Conservation (phyloP, 2,888 invertebrate species). For the Stenichneumon culpator region DNA sequence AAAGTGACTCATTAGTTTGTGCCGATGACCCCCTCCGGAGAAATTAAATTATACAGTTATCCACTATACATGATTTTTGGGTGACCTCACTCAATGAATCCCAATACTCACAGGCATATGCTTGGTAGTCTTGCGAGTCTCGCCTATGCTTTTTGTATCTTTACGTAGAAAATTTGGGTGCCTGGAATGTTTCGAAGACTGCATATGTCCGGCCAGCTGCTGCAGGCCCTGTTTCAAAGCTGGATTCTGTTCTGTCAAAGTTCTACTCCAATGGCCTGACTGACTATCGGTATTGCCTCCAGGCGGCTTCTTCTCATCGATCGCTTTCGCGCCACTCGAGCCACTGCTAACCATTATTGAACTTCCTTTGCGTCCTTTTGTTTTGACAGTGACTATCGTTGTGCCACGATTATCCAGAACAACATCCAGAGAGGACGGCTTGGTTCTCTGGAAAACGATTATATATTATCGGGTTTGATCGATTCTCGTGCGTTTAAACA, state of each 20-base stretch:
- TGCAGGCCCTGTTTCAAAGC: conserved; percentile 73
- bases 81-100: neutral
- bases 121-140: conserved; percentile 47
- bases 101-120: conserved; percentile 35
- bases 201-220: conserved; percentile 59
- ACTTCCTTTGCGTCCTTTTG: conserved; percentile 73
- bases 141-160: conserved; percentile 57
- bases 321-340: conserved; percentile 63
- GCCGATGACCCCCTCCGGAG: too few relatives aligned
- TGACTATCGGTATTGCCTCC: conserved; percentile 51
- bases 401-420: conserved; percentile 71
- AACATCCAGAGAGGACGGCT: conserved; percentile 62
- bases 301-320: conserved; percentile 70
- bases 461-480: neutral
- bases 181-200: conserved; percentile 68
- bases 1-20: neutral
- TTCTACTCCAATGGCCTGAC: conserved; percentile 70
- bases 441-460: neutral
- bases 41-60: neutral
- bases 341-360: conserved; percentile 73
- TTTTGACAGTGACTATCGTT: conserved; percentile 74
- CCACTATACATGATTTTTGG: neutral
- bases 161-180: conserved; percentile 58
- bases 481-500: neutral
- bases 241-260: conserved; percentile 74